Base-by-base conservation (phyloP, 2,113 vertebrate species). In the Micronisus gabar region DNA sequence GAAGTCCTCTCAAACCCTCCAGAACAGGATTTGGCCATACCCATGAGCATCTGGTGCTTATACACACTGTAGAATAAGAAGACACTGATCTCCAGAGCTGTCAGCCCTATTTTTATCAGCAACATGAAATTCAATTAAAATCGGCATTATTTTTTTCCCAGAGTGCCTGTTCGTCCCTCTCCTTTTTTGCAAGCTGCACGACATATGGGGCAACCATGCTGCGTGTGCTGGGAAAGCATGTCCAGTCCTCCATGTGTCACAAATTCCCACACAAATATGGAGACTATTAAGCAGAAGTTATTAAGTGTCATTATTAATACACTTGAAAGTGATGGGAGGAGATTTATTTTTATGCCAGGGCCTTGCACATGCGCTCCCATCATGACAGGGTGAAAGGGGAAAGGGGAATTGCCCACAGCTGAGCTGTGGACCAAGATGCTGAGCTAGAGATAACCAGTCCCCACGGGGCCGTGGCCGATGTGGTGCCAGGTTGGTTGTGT, bases 221-320 rank as follows among this genome's bases (percentile, higher is more conserved):
- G 55, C 8, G 3, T 87, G 93, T 82, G 53, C 53, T 45, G 45
- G 73, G 92, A 72, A 94, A 89, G 76, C 72, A 38, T 95, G 94
- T 97, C 97, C 97, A 94, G 95, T 84, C 58, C 76, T 95, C 72
- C 25, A 26, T 80, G 40, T 95, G 86, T 89, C 92, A 81, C 93
- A 96, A 88, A 97, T 97, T 97, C 93, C 97, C 95, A 91, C 41
- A 36, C 91, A 97, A 97, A 97, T 93, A 92, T 75, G 95, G 94
- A 97, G 91, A 32, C 61, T 81, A 92, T 93, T 86, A 94, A 74
- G 74, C 62, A 97, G 95, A 88, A 93, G 67, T 84, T 90, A 95
- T 70, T 96, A 97, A 96, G 53, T 92, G 84, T 88, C 79, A 76
- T 94, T 93, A 97, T 97, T 97, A 97, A 97, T 95, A 96, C 81